These are phyloP conservation scores for Cerastis rubricosa DNA, from an alignment of 2,888 invertebrate genomes.

Conservation along the genomic window DNA sequence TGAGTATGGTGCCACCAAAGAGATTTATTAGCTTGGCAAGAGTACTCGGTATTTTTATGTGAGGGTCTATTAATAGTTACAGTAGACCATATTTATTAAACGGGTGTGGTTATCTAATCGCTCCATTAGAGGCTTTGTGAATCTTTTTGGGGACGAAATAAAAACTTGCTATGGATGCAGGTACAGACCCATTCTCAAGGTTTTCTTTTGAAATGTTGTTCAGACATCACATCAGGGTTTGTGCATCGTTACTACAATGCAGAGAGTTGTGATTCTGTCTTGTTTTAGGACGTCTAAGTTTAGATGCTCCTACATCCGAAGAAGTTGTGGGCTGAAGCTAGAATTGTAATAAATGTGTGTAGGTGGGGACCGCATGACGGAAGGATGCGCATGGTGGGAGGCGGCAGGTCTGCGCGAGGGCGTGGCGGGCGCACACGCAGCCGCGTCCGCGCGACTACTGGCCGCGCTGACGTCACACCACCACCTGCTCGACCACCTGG, in stretches of 20 bases:
- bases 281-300: background rate
- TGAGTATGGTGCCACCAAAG: background rate
- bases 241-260: background rate
- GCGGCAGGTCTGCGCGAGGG: conserved; percentile 93
- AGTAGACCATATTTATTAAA: background rate
- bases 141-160: background rate
- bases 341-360: background rate
- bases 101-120: background rate
- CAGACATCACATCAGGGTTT: background rate
- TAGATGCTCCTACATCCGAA: background rate
- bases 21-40: background rate
- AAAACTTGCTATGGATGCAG: background rate
- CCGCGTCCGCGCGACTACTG: conserved; percentile 96
- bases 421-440: conserved; percentile 96
- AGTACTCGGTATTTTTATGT: background rate
- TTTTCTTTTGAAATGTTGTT: background rate
- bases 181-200: background rate
- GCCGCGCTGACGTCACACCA: conserved; percentile 96
- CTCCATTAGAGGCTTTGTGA: background rate
- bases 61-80: background rate
- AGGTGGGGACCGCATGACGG: conserved; percentile 72
- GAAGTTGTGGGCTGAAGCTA: background rate
- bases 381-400: conserved; percentile 84
- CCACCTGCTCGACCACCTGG: conserved; percentile 97
- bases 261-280: background rate